Evolutionary conservation across 2,888 invertebrate genomes (phyloP), one percentile per base, ranked within the genome.

Genomic region (Drosophila vallismaia): DNA sequence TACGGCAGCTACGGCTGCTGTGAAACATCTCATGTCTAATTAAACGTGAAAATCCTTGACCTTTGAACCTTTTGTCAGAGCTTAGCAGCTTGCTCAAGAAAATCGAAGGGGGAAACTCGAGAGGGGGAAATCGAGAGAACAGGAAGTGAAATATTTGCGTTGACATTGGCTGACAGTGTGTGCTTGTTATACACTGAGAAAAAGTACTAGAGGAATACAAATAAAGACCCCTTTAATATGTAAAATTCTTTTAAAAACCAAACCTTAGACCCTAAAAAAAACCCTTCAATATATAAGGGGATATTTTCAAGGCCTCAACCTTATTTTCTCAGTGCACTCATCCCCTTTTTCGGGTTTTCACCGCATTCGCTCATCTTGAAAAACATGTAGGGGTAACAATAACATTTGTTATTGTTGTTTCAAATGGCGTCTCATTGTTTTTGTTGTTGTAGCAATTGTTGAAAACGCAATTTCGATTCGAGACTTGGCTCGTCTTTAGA

Each of bases 121-220:
- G 42, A 26, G 19, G 29, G 40, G 14, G 19, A 69, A 76, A 77
- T 74, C 68, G 79, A 76, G 66, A n/a, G 56, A 81, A 72, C 88
- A 87, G 82, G 88, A 82, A 82, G 82, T 85, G 76, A 87, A 78
- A 74, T 87, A 82, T 87, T 85, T 82, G 79, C 79, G 73, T 81
- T 85, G 82, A 85, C 85, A 87, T 68, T 54, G 71, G 64, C 72
- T 67, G 29, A 70, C 72, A 71, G 70, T 56, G 36, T 49, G 33
- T 62, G 56, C 36, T 36, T 64, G 28, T 19, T 10, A 2, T 38
- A 12, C 54, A 54, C 45, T 54, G 12, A 54, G 5, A 54, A 31
- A 19, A 19, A 19, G 1, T 19, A 19, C 19, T 2, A 19, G 19
- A 19, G 2, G 2, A 19, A 19, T 19, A 19, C 2, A 19, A 19